Evolutionary conservation across 2,888 invertebrate genomes (phyloP), one percentile per base, ranked within the genome.

Genomic region (Limnephilus lunatus): DNA sequence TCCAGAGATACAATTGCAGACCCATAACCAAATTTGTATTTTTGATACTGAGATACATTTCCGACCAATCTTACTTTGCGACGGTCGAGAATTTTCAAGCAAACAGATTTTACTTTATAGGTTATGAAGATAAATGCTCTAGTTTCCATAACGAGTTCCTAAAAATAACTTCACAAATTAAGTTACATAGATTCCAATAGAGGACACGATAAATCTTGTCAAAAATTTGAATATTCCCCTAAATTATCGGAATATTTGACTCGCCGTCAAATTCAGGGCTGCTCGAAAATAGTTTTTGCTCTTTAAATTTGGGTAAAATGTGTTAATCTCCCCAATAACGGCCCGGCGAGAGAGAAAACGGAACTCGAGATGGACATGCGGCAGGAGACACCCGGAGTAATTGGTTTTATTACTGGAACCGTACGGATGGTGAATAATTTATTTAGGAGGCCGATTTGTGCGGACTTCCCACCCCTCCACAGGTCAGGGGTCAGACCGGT

Each of bases 351-450:
- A 44, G 30, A n/a, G 48, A 14, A 81, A 39, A 39, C 3, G 32
- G 25, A 32, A 80, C 25, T 31, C 44, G 44, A 81, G 90, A 90
- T 32, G 87, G 87, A 89, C 89, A 68, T 53, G 91, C 48, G 92
- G 87, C 91, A 81, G 85, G 91, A 92, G 82, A 92, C 85, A 85
- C 88, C 92, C 81, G 44, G 86, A 92, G 92, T 93, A 93, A 93
- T 93, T 93, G 92, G 92, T 93, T 93, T 93, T 93, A 93, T 92
- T 93, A 91, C 91, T 35, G 82, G 90, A 90, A 91, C 91, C 89
- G 91, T 89, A 92, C 92, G 93, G 91, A 92, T 68, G 44, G 91
- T 92, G 91, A 91, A 92, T 93, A 92, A 91, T 93, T 93, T 91
- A 93, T 53, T 68, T 80, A 32, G 80, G 92, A 85, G 92, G 32